Conservation (phyloP, 2,888 invertebrate species). For the Leptopterna dolabrata region DNA sequence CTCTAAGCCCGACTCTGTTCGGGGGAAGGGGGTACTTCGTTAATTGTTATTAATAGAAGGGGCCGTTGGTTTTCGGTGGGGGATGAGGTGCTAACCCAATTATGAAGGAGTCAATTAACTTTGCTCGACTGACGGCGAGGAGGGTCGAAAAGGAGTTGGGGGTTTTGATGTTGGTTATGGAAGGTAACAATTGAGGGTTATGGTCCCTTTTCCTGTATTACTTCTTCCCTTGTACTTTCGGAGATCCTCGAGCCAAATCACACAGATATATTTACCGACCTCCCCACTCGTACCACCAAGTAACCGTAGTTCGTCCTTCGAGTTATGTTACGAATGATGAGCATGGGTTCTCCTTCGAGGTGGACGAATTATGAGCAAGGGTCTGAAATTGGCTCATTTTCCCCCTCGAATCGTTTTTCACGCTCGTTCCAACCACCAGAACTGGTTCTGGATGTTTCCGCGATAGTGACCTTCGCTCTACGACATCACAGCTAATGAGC, state of each 20-base stretch:
- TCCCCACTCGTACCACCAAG: too few species aligned
- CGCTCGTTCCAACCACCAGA: too few species aligned
- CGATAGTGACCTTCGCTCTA: too few species aligned
- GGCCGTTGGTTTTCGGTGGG: background rate
- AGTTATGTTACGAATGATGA: too few species aligned
- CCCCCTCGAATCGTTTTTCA: too few species aligned
- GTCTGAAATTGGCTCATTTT: too few species aligned
- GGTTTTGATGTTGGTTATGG: background rate
- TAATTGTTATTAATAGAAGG: constrained; percentile 29
- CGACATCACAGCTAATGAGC: too few species aligned
- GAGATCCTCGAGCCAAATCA: background rate
- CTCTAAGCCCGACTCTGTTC: background rate
- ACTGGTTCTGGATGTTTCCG: too few species aligned
- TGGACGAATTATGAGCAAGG: too few species aligned
- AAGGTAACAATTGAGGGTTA: constrained; percentile 16
- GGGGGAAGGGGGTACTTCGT: background rate
- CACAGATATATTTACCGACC: too few species aligned
- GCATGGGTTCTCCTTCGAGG: too few species aligned
- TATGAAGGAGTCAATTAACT: constrained; percentile 39
- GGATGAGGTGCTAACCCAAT: constrained; percentile 36
- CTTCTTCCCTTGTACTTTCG: background rate
- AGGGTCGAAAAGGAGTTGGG: background rate
- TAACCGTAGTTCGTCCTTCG: too few species aligned
- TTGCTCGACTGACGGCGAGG: constrained; percentile 11
- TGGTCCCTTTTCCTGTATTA: background rate